Evolutionary conservation across 1,140 invertebrate genomes (phyloP).

Genomic region (Neodiprion lecontei): DNA sequence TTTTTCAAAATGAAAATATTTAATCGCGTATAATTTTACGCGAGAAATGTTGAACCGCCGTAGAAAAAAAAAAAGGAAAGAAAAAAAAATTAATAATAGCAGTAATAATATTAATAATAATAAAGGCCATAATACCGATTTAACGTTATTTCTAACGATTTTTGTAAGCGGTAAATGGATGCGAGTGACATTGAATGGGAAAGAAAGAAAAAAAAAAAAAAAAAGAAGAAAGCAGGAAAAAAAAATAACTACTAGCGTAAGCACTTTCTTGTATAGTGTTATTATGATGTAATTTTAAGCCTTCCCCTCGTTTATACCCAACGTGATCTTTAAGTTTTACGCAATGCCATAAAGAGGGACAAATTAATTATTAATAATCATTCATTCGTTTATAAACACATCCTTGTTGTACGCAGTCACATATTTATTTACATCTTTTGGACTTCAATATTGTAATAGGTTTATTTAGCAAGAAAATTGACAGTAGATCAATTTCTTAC

Average conservation of each 20-base stretch:
- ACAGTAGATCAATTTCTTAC: neutral
- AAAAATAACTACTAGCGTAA: conserved; percentile 43
- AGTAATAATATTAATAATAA: conserved; percentile 18
- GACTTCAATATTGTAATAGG: too few relatives aligned
- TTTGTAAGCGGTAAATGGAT: conserved; percentile 15
- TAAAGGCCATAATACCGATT: conserved; percentile 49
- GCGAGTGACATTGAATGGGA: conserved; percentile 10
- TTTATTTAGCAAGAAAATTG: neutral
- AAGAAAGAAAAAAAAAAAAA: conserved; percentile 8
- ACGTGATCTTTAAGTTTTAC: neutral
- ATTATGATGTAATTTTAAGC: conserved; percentile 27
- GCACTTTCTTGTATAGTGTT: conserved; percentile 34
- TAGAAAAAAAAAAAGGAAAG: neutral
- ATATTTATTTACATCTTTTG: neutral
- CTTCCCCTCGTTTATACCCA: neutral
- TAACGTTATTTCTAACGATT: conserved; percentile 26
- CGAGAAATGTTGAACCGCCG: neutral
- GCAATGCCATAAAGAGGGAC: neutral
- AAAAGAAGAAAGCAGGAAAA: conserved; percentile 14
- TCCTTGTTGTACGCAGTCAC: neutral
- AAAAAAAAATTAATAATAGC: neutral
- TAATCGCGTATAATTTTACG: too few relatives aligned
- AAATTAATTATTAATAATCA: neutral
- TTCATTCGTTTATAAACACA: neutral
- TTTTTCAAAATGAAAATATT: too few relatives aligned